Percentiles rank a stretch among this genome's conserved stretches.
phyloP scores from a whole-genome alignment of 2,113 vertebrate species.

The Hippocampus guttulatus region DNA sequence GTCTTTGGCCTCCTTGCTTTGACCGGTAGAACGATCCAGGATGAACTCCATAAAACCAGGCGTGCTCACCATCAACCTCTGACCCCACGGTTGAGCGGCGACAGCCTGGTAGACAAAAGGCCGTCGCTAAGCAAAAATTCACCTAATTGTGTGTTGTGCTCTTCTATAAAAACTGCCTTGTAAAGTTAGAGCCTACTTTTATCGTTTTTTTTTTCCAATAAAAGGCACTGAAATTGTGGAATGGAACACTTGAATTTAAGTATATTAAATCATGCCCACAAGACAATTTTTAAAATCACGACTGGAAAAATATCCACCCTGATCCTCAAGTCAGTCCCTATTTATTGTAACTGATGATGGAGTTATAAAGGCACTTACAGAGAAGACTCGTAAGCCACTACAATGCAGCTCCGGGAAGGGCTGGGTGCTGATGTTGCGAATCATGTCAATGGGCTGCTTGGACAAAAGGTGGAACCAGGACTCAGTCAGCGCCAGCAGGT shows the following conservation, averaged over 20 bases:
- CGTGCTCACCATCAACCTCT: slow-evolving; percentile 84
- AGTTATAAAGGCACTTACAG: slow-evolving; percentile 68
- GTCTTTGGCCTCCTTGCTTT: slow-evolving; percentile 88
- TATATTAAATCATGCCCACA: no score
- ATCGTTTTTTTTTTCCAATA: no score
- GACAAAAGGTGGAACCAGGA: slow-evolving; percentile 86
- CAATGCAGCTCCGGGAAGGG: slow-evolving; percentile 94
- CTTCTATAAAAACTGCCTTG: no score
- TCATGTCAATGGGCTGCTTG: slow-evolving; percentile 81
- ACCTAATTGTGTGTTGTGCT: not conserved
- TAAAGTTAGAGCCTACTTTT: no score
- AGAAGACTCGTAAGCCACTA: slow-evolving; percentile 82
- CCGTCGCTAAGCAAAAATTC: not conserved
- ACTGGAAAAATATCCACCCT: no score
- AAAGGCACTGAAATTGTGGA: no score
- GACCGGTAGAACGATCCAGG: slow-evolving; percentile 85
- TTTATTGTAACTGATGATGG: not conserved
- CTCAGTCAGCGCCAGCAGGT: slow-evolving; percentile 85
- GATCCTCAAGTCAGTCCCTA: not conserved
- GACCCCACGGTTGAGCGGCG: slow-evolving; percentile 87
- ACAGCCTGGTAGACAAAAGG: slow-evolving; percentile 75
- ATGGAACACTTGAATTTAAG: no score
- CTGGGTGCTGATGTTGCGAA: slow-evolving; percentile 85
- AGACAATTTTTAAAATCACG: no score
- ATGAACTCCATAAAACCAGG: slow-evolving; percentile 93